These are phyloP conservation scores for Stegophylla sp. DNA, from an alignment of 2,888 invertebrate species.

Conservation along the genomic window DNA sequence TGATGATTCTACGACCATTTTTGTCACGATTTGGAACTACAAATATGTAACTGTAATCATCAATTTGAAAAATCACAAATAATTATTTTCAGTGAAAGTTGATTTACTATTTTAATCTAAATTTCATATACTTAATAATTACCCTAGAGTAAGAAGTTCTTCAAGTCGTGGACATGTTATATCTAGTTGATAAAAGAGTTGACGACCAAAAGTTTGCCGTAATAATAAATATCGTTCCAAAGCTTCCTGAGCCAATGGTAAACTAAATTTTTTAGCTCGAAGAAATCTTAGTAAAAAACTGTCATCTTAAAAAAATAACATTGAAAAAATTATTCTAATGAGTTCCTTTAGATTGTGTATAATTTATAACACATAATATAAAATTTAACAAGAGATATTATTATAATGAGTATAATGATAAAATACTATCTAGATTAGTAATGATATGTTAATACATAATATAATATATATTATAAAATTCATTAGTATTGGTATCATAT, in stretches of 20 bases:
- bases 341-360: background rate
- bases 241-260: slow-evolving; percentile 82
- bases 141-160: slow-evolving; percentile 81
- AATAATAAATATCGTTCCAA: slow-evolving; percentile 84
- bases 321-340: background rate
- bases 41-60: slow-evolving; percentile 61
- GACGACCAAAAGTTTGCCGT: slow-evolving; percentile 81
- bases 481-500: too few relatives aligned
- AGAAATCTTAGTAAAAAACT: slow-evolving; percentile 79
- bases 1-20: slow-evolving; percentile 74
- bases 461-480: too few relatives aligned
- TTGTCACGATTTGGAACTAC: slow-evolving; percentile 61
- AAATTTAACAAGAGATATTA: too few relatives aligned
- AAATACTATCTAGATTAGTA: too few relatives aligned
- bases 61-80: background rate
- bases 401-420: too few relatives aligned
- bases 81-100: background rate
- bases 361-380: too few relatives aligned
- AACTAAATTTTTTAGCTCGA: slow-evolving; percentile 78
- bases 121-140: slow-evolving; percentile 63
- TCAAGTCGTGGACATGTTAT: slow-evolving; percentile 79
- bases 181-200: slow-evolving; percentile 80
- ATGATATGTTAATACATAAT: too few relatives aligned
- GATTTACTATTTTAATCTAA: background rate
- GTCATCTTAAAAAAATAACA: slow-evolving; percentile 68